These are phyloP conservation scores for Bugulina stolonifera DNA, from an alignment of 2,888 invertebrate species.

Conservation along the genomic window DNA sequence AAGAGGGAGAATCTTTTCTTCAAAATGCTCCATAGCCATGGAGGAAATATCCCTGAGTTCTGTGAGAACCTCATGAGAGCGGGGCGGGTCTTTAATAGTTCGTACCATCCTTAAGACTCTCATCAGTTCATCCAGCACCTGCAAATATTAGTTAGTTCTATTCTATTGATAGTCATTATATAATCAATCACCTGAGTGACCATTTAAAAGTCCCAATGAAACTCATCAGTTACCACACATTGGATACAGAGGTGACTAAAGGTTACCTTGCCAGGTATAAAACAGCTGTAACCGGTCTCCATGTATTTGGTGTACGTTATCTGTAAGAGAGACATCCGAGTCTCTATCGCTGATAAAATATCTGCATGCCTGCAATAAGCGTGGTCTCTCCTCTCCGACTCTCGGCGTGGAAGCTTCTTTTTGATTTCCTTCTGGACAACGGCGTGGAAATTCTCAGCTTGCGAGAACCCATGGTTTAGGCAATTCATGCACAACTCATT, in stretches of 20 bases:
- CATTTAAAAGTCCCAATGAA: no score
- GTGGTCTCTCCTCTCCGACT: slow-evolving; percentile 80
- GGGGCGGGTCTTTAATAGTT: slow-evolving; percentile 60
- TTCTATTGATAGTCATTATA: no score
- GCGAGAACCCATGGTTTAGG: slow-evolving; percentile 74
- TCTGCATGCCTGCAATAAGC: slow-evolving; percentile 81
- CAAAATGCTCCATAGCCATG: slow-evolving; percentile 93
- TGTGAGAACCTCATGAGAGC: slow-evolving; percentile 77
- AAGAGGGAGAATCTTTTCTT: slow-evolving; percentile 79
- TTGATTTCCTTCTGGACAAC: slow-evolving; percentile 73
- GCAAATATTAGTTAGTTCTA: no score
- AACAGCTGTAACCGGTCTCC: slow-evolving; percentile 76
- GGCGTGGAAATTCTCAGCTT: slow-evolving; percentile 71
- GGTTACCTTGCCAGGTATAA: slow-evolving; percentile 86
- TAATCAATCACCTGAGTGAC: no score
- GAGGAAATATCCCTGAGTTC: slow-evolving; percentile 85
- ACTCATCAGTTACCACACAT: no score
- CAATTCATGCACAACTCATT: slow-evolving; percentile 69
- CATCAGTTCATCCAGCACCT: slow-evolving; percentile 83
- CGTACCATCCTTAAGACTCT: slow-evolving; percentile 68
- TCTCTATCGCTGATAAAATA: slow-evolving; percentile 81
- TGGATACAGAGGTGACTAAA: not conserved
- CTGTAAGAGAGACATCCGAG: slow-evolving; percentile 79
- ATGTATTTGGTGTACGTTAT: slow-evolving; percentile 89
- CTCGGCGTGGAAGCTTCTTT: slow-evolving; percentile 73